Evolutionary conservation across 2,797 vertebrate species (phyloP), one percentile per base, ranked within the genome.

Genomic region (Nyctibius grandis): DNA sequence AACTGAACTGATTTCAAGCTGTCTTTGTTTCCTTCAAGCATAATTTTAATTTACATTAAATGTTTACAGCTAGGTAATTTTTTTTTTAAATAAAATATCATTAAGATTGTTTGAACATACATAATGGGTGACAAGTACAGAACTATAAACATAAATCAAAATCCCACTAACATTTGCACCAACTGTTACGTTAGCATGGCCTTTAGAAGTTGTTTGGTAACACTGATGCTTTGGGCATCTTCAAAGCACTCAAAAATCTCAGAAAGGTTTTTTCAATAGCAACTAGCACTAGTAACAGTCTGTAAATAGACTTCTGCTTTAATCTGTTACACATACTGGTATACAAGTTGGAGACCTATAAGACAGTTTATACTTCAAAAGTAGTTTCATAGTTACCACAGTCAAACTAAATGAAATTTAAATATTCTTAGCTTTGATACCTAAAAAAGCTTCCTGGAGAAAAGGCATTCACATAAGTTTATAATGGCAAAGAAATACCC

Each of bases 181-280:
- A 1, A 33, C 4, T 31, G 4, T 75, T 51, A 81, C 4, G 50
- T 10, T 26, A 85, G 8, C 2, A 0, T 10, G 45, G 11, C 17
- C 15, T 79, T 47, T 70, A 15, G 21, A 44, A 8, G 0, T 5
- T 68, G 9, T 2, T 54, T 47, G 38, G 22, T 53, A 77, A 85
- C 25, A 64, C 1, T 50, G 23, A 75, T 44, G 31, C 25, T 83
- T 63, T 54, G 33, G 21, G 16, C 33, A 72, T 45, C 56, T 64
- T 70, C 29, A 54, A 33, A 68, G 45, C 12, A 89, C 11, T 15
- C 9, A 56, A 76, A 91, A 34, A 51, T 9, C 6, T n/a, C 3
- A 28, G 13, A 61, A 73, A 14, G 2, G 4, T 7, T 36, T 68
- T 20, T 47, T 18, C 6, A 31, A 21, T 29, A 81, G 15, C 45